Percentiles rank a stretch among this genome's conserved stretches.
phyloP scores from a whole-genome alignment of 2,888 invertebrate genomes.

The Aphodius granarius region DNA sequence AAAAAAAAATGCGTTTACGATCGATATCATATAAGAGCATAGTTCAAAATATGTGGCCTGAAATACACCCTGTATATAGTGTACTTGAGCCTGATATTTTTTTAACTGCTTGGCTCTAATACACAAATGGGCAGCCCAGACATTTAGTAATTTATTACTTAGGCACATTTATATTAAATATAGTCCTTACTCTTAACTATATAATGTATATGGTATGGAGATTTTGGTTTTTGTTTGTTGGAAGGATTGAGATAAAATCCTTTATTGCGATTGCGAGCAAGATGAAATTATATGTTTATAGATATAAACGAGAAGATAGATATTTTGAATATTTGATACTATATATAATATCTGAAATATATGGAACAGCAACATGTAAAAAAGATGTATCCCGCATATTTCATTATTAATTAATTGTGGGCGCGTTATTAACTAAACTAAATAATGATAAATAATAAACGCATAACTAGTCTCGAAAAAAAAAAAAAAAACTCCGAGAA shows the following conservation, averaged over 20 bases:
- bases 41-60: neutral
- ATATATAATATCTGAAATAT: neutral
- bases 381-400: neutral
- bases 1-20: no score
- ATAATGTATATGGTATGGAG: conserved; percentile 24
- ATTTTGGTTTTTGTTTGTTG: conserved; percentile 8
- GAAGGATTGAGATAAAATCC: neutral
- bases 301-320: neutral
- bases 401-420: neutral
- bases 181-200: conserved; percentile 35
- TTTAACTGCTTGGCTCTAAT: neutral
- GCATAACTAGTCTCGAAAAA: neutral
- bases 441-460: neutral
- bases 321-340: conserved; percentile 26
- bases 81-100: neutral
- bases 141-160: conserved; percentile 29
- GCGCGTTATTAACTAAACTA: neutral
- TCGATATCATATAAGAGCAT: neutral
- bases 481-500: no score
- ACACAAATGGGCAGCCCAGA: neutral
- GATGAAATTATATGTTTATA: neutral
- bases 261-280: conserved; percentile 39
- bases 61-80: neutral
- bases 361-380: neutral
- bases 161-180: conserved; percentile 24